Evolutionary conservation across 2,113 vertebrate genomes (phyloP).

Genomic region (Lucifuga dentata): DNA sequence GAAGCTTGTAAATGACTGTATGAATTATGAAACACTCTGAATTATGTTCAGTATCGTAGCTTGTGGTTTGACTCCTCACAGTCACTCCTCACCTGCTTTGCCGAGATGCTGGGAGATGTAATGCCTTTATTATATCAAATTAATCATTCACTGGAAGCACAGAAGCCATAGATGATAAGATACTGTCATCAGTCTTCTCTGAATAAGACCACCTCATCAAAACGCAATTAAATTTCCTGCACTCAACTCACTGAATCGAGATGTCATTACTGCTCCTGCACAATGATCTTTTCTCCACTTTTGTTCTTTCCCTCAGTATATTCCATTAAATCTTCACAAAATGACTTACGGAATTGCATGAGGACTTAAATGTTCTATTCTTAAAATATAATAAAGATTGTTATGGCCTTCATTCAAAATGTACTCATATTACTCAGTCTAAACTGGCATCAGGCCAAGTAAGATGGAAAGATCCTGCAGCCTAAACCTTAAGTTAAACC

Average conservation of each 20-base stretch:
- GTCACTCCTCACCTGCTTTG: slow-evolving; percentile 38
- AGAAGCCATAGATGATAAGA: slow-evolving; percentile 23
- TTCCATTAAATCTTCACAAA: neutral
- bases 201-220: slow-evolving; percentile 35
- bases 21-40: slow-evolving; percentile 48
- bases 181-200: slow-evolving; percentile 35
- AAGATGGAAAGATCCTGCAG: neutral
- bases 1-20: slow-evolving; percentile 40
- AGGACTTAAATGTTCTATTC: neutral
- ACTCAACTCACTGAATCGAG: slow-evolving; percentile 9
- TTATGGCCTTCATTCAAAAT: neutral
- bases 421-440: neutral
- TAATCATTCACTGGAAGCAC: slow-evolving; percentile 41
- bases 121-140: slow-evolving; percentile 38
- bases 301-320: slow-evolving; percentile 1
- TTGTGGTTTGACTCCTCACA: slow-evolving; percentile 22
- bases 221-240: slow-evolving; percentile 13
- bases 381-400: slow-evolving; percentile 1
- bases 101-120: slow-evolving; percentile 16
- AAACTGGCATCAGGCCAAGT: neutral
- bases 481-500: neutral
- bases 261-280: neutral
- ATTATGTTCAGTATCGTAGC: slow-evolving; percentile 13
- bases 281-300: neutral
- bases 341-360: neutral